Base-by-base conservation (phyloP, 2,113 vertebrate genomes). In the Protomyctophum bolini region DNA sequence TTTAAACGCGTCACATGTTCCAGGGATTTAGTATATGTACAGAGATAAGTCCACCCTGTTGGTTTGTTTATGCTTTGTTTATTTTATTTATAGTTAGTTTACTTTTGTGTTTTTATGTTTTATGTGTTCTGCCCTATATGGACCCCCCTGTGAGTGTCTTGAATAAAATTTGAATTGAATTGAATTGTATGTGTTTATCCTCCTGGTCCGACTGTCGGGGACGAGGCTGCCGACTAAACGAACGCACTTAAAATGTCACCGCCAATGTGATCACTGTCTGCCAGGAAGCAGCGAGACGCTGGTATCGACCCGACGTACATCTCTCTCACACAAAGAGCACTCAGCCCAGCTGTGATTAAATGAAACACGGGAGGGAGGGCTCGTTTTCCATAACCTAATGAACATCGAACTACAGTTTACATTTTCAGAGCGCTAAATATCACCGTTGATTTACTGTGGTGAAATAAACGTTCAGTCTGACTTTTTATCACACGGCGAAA, bases 261-360 rank as follows among this genome's bases (percentile, higher is more conserved):
- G 47, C 48, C 65, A 77, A 81, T 82, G 66, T 82, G 66, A 83
- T 63, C 63, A 66, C 67, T 45, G 64, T 77, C 72, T 76, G 58
- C 72, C 73, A 33, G 73, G 73, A 81, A 87, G 76, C 65, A 61
- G 63, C 75, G 70, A 15, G 56, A 21, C 21, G 72, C 72, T 61
- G 11, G 79, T 76, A 79, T 75, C 72, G 88, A 85, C 69, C 71
- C 62, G 33, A 55, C 75, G 69, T n/a, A 41, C 79, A 80, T 85
- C 83, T 86, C 84, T 87, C 80, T 85, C 83, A 85, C 84, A 86
- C 80, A 78, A 8, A 60, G 70, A 86, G 77, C 84, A 87, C 81
- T 77, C 66, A 81, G 71, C 74, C 68, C 57, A 58, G 28, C 14
- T 21, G 57, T 8, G 70, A 80, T 87, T 79, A 82, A 88, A 86